Conservation (phyloP, 2,888 invertebrate species). For the Desoria tigrina region DNA sequence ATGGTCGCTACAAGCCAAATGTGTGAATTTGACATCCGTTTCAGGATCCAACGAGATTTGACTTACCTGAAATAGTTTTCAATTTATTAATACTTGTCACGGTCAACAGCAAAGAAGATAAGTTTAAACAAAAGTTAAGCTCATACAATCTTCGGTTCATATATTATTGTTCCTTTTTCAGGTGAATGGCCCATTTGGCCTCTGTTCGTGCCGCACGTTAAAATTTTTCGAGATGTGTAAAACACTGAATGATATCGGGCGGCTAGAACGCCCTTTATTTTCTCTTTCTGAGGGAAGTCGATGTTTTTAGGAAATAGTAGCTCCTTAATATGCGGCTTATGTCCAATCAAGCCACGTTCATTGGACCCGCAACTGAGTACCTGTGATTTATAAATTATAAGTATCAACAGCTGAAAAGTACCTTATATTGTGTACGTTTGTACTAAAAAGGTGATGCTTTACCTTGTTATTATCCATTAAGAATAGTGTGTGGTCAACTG, state of each 20-base stretch:
- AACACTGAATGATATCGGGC: constrained; percentile 71
- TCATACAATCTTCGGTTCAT: constrained; percentile 54
- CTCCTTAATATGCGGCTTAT: constrained; percentile 56
- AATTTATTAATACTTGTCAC: too few relatives aligned
- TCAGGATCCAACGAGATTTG: constrained; percentile 60
- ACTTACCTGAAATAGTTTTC: constrained; percentile 3
- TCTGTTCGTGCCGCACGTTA: constrained; percentile 78
- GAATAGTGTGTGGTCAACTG: constrained; percentile 69
- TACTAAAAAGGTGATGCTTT: too few relatives aligned
- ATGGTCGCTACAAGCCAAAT: constrained; percentile 68
- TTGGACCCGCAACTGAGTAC: constrained; percentile 68
- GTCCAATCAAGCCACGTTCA: constrained; percentile 67
- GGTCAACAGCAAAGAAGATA: too few relatives aligned
- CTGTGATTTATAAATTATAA: constrained; percentile 55
- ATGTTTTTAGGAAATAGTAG: constrained; percentile 52
- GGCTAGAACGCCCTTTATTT: constrained; percentile 64
- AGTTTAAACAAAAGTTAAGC: too few relatives aligned
- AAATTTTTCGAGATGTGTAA: constrained; percentile 66
- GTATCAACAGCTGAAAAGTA: not conserved
- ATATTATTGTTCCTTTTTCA: constrained; percentile 57
- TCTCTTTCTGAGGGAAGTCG: constrained; percentile 48
- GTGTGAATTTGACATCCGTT: constrained; percentile 55
- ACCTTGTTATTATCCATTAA: constrained; percentile 67
- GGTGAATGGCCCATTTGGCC: constrained; percentile 76
- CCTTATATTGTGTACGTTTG: not conserved